Base-by-base conservation (phyloP, 2,113 vertebrate genomes). In the Miniopterus natalensis region DNA sequence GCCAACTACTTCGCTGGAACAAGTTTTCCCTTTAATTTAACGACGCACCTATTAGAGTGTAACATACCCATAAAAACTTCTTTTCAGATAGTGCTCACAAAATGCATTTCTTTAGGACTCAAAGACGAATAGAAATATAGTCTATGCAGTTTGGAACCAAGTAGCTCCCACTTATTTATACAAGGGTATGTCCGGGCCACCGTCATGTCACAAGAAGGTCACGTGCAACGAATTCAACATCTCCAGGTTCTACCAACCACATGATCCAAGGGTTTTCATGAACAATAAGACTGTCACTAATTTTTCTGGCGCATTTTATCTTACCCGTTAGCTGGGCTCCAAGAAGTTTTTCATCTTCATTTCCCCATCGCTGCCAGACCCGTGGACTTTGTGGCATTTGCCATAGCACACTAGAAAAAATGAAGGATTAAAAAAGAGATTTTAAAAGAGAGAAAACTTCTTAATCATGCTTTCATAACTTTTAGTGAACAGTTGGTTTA, bases 401-500 rank as follows among this genome's bases (percentile, higher is more conserved):
- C 89, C 83, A 86, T 11, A 61, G 40, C 47, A 77, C 27, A 73
- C 53, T 83, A 40, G 84, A 90, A 70, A 90, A 92, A 96, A 74
- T 18, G 27, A 49, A 84, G 73, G 23, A 47, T 83, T 93, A 25
- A 90, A 91, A 40, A 87, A 80, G 17, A 53, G 59, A 73, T 88
- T 94, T 96, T 51, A 83, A 90, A 95, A 97, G 94, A 75, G 85
- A 79, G 55, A 97, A 86, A 87, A 92, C 86, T 97, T 97, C 66
- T 96, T 97, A 98, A 96, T 51, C 63, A 97, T 95, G 96, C 96
- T 98, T 98, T 98, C 97, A 97, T 97, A 98, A 96, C 89, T 94
- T 96, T 97, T 85, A 92, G 66, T 96, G 96, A 98, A 98, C 98
- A 98, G 98, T 98, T 99, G 98, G 98, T 98, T 98, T 98, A 98